Base-by-base conservation (phyloP, 2,113 vertebrate genomes). In the Tupaia chinensis region DNA sequence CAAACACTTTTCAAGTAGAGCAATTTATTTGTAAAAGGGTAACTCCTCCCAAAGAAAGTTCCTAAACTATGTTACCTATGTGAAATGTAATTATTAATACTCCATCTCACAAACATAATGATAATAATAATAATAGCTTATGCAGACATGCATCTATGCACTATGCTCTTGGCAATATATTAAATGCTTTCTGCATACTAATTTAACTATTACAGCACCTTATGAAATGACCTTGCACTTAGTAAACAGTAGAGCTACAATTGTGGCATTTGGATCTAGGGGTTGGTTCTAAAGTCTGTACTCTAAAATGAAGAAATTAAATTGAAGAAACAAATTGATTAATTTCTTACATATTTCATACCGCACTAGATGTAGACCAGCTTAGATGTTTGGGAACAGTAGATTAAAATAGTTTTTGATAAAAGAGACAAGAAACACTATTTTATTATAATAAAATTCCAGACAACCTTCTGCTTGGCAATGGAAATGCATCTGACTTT, bases 1-100 rank as follows among this genome's bases (percentile, higher is more conserved):
- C 93, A 94, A 91, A 94, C 60, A 29, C 34, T 69, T 73, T 60
- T 16, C 58, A 86, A 54, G 88, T 63, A 91, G 7, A 92, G 25
- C 25, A 85, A 88, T 88, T 87, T 85, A 65, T 84, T 25, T 76
- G 80, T 86, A 80, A 85, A 96, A 94, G 80, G 68, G 7, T 70
- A 87, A 92, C 13, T 68, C 29, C 9, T 27, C 9, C 9, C 12
- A 17, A 0, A 27, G 54, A 80, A 81, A 89, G 78, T 14, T 5
- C 44, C 60, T 80, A 27, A 95, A 82, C 94, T 32, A 90, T 58
- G 53, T 77, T 92, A 78, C 13, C n/a, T 94, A 20, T 58, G 13
- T 89, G n/a, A 95, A 73, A 86, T 63, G 60, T 87, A 84, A 83
- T 82, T 83, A 53, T 34, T 86, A 61, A 27, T 82, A 66, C 29